Base-by-base conservation (phyloP, 2,113 vertebrate genomes). In the Sisor rabdophorus region DNA sequence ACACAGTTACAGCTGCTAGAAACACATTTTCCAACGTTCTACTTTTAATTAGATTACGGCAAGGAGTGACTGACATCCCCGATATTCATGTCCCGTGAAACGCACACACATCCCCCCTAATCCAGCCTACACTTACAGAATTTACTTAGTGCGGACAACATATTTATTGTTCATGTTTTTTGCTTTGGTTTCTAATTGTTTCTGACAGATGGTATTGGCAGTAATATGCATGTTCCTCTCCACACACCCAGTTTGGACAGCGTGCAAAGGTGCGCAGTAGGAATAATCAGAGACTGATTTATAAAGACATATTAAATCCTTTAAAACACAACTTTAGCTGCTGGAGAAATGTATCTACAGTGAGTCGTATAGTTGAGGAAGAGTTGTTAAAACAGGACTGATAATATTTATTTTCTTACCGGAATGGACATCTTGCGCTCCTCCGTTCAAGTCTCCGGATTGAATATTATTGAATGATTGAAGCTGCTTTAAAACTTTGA, bases 401-500 rank as follows among this genome's bases (percentile, higher is more conserved):
- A 22, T 16, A 44, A 13, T 11, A 63, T 61, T 28, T 20, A 10
- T 22, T 48, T 22, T 79, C 86, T 85, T 81, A 87, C 86, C 84
- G 86, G 86, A 50, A 87, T 83, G 77, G 86, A 87, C 86, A 87
- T 87, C 58, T 73, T 79, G 78, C 8, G 50, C 71, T 77, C 64
- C 47, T 68, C 47, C 44, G 59, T 71, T 73, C 73, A 54, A 70
- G 73, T 56, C 67, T 26, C 8, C 40, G 40, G 71, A 60, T 16
- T 28, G 61, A 70, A 59, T 76, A 76, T 76, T 70, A 69, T 71
- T 4, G 9, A 75, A 60, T 56, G 48, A 63, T 68, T 47, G 28
- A 52, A 53, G 16, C 68, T 71, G 28, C 68, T 74, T 65, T 73
- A 63, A 36, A 36, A 53, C 76, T 73, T 19, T 73, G 61, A 56